A percentile compares a stretch with the other conserved stretches of the same genome.
phyloP scores from a whole-genome alignment of 2,888 invertebrate species.

The Mantis religiosa region DNA sequence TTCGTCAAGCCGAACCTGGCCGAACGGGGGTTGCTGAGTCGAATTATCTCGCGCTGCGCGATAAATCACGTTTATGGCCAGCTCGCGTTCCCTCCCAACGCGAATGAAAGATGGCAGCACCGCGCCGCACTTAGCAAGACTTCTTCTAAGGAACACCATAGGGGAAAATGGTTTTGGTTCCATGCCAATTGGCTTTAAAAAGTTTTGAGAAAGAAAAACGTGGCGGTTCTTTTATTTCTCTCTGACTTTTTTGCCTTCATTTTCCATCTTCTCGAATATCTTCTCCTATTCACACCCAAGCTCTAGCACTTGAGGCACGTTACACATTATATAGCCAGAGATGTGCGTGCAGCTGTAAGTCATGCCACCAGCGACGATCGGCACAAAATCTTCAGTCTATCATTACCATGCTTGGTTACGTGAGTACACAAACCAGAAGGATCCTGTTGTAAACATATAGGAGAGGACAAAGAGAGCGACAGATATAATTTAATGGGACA shows the following conservation, averaged over 20 bases:
- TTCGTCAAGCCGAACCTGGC: constrained; percentile 4
- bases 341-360: no score
- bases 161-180: constrained; percentile 17
- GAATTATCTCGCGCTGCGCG: constrained; percentile 10
- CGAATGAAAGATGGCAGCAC: constrained; percentile 18
- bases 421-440: no score
- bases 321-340: no score
- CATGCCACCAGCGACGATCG: no score
- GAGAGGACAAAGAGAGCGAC: no score
- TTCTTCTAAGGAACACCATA: not conserved
- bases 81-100: constrained; percentile 3
- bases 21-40: not conserved
- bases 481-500: no score
- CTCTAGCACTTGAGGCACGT: not conserved
- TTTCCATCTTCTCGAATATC: not conserved
- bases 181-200: constrained; percentile 19
- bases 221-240: not conserved
- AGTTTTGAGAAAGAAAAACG: constrained; percentile 10
- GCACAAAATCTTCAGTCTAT: no score
- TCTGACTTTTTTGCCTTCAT: not conserved
- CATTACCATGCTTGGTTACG: no score
- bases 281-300: not conserved
- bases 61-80: constrained; percentile 25
- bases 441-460: no score
- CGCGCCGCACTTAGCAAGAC: constrained; percentile 1